phyloP scores from a whole-genome alignment of 2,888 invertebrate genomes.

The Cheilosia vernalis region DNA sequence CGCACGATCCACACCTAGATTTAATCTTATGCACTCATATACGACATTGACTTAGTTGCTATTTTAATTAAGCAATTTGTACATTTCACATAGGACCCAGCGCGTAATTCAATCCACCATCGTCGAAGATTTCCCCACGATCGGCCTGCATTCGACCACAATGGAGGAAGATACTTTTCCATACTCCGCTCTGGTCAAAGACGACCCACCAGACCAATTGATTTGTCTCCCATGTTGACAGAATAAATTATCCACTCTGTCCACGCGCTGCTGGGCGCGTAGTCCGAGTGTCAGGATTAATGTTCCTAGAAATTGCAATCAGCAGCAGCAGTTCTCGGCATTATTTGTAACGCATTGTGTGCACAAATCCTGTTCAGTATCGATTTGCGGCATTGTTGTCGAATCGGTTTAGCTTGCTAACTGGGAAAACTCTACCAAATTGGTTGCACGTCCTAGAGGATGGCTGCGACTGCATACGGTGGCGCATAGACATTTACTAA shows the following conservation, averaged over 20 bases:
- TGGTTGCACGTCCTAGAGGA: conserved; percentile 41
- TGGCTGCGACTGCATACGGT: conserved; percentile 49
- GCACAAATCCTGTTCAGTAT: conserved; percentile 34
- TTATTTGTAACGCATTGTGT: conserved; percentile 52
- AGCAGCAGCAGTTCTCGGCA: conserved; percentile 63
- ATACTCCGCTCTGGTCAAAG: conserved; percentile 43
- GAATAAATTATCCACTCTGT: conserved; percentile 74
- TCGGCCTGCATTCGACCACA: conserved; percentile 15
- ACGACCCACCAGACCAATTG: conserved; percentile 61
- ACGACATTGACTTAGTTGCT: conserved; percentile 70
- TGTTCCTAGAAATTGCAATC: conserved; percentile 72
- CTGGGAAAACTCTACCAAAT: conserved; percentile 38
- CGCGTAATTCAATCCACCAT: conserved; percentile 63
- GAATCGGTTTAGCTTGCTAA: conserved; percentile 44
- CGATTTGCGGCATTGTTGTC: conserved; percentile 52
- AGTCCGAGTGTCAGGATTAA: conserved; percentile 67
- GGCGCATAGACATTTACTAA: conserved; percentile 69
- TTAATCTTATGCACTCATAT: conserved; percentile 33
- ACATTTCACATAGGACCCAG: conserved; percentile 61
- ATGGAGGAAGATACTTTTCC: conserved; percentile 53
- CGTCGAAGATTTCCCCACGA: conserved; percentile 2
- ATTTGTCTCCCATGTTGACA: conserved; percentile 75
- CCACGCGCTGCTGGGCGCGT: conserved; percentile 48
- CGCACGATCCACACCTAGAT: conserved; percentile 3
- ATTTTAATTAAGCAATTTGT: conserved; percentile 78